Base-by-base conservation (phyloP, 2,888 invertebrate species). In the Andrena haemorrhoa region DNA sequence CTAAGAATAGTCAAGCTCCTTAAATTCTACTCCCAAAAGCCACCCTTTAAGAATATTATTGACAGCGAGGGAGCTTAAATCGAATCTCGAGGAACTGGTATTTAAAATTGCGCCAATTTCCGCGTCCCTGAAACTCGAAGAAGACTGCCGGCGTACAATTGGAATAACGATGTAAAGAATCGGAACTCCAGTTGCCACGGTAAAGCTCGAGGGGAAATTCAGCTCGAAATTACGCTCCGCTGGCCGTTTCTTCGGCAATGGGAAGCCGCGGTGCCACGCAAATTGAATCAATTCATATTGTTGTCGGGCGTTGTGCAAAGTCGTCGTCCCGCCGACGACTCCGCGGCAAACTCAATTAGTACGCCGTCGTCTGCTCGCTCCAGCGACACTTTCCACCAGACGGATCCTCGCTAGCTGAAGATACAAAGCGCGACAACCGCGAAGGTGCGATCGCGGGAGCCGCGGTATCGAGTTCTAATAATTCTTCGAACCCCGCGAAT, bases 221-320 rank as follows among this genome's bases (percentile, higher is more conserved):
- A 49, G 4, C 26, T 56, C n/a, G 73, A 73, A 73, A 63, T 51
- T 70, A 64, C 68, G 47, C 23, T 63, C 31, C 23, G 29, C 58
- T 41, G 53, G 65, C 64, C 68, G 29, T 81, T 73, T 75, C 75
- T 75, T 80, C 47, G 70, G 75, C 82, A 84, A 77, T 81, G 73
- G 77, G 82, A 83, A 79, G 74, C 80, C 77, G 61, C 61, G 65
- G 75, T 79, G 35, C 61, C 66, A 65, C 49, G 70, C 56, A 74
- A 82, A 83, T 89, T 83, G 78, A 87, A 89, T 86, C 82, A 87
- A 85, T 89, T 86, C 84, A 85, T 76, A 84, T 76, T 70, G 63
- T 81, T 84, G 82, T 56, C 69, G 61, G 26, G 65, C 65, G 72
- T 70, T 73, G 71, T 53, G 66, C 73, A 68, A 81, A 81, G 78